These are phyloP conservation scores for Prunella strophiata DNA, from an alignment of 2,797 vertebrate genomes.

Conservation along the genomic window DNA sequence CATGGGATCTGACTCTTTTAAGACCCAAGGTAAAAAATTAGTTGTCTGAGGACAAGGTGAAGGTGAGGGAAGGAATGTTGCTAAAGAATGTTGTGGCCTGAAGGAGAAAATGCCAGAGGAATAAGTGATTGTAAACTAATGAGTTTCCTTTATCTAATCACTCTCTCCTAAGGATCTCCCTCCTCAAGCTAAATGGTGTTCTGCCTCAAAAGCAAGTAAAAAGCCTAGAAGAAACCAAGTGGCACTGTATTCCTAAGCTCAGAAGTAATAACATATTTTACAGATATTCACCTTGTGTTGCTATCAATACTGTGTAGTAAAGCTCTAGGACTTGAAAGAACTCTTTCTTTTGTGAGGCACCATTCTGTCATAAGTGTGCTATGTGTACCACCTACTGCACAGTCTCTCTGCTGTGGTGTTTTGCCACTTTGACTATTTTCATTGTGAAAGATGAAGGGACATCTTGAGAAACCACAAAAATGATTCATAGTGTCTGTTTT, in stretches of 20 bases:
- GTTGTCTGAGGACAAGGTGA: background rate
- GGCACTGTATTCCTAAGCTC: background rate
- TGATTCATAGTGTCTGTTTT: background rate
- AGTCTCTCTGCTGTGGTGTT: background rate
- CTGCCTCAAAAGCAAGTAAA: background rate
- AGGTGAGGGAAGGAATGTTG: background rate
- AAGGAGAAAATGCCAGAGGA: background rate
- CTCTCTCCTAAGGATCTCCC: background rate
- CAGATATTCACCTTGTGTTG: background rate
- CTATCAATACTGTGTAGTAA: background rate
- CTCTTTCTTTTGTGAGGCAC: background rate
- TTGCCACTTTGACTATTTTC: background rate
- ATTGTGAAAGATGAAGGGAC: background rate
- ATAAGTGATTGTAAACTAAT: background rate
- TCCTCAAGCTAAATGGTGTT: background rate
- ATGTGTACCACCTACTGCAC: background rate
- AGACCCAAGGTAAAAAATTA: background rate
- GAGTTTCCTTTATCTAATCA: background rate
- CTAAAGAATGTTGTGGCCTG: background rate
- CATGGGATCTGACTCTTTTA: background rate
- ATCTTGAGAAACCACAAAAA: background rate
- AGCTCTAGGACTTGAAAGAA: background rate
- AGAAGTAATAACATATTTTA: background rate
- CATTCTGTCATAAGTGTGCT: rapidly evolving
- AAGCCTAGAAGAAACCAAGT: background rate